Conservation (phyloP, 2,888 invertebrate genomes). For the Alitta virens region DNA sequence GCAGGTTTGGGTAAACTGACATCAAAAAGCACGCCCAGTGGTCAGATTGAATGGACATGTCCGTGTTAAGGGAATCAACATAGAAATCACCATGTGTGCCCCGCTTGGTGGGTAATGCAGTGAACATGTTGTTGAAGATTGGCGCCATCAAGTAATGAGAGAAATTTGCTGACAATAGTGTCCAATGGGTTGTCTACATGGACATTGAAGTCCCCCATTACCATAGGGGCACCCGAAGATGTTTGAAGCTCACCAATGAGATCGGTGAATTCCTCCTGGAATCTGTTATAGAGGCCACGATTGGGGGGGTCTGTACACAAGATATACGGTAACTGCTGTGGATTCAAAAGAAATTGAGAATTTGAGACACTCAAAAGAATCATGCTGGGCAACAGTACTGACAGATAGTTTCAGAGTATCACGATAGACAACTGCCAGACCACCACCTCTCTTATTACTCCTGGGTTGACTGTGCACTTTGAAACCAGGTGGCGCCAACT, state of each 20-base stretch:
- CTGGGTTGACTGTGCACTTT: not conserved
- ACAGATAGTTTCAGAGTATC: not conserved
- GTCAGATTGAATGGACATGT: not conserved
- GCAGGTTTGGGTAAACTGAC: not conserved
- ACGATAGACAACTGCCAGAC: not conserved
- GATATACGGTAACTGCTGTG: not conserved
- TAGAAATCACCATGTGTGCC: not conserved
- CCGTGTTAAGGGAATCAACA: not conserved
- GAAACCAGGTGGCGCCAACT: not conserved
- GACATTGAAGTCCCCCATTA: not conserved
- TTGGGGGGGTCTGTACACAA: not conserved
- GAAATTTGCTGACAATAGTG: not conserved
- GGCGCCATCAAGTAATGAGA: not conserved
- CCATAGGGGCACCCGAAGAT: not conserved
- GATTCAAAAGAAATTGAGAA: not conserved
- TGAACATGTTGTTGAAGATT: not conserved
- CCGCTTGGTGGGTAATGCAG: not conserved
- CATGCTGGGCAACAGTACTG: not conserved
- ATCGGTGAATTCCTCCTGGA: not conserved
- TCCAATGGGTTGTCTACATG: not conserved
- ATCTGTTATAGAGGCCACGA: not conserved
- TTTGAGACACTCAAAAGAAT: not conserved
- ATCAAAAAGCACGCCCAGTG: not conserved
- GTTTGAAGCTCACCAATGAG: not conserved
- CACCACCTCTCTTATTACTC: not conserved